A percentile compares a stretch with the other conserved stretches of the same genome.
Conservation (phyloP, 1,140 invertebrate genomes). For the Tyrophagus putrescentiae region DNA sequence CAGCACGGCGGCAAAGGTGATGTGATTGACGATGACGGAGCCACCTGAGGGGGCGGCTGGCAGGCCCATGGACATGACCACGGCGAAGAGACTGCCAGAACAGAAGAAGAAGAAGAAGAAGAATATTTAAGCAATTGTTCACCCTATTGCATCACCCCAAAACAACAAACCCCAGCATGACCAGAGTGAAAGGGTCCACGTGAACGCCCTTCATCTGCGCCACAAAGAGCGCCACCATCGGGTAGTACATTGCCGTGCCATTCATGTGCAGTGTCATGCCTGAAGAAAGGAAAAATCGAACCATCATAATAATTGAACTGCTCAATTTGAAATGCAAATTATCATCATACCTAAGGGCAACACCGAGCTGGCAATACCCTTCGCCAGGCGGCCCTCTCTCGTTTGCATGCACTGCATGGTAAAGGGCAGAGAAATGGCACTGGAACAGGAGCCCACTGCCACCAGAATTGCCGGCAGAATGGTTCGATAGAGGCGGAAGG, state of each 20-base stretch:
- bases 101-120: too few species aligned
- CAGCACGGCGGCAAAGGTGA: slow-evolving; percentile 20
- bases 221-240: slow-evolving; percentile 72
- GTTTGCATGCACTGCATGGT: slow-evolving; percentile 87
- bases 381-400: too few species aligned
- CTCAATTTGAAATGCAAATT: too few species aligned
- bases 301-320: too few species aligned
- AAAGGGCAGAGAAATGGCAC: slow-evolving; percentile 80
- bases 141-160: too few species aligned
- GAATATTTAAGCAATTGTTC: too few species aligned
- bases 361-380: slow-evolving; percentile 73
- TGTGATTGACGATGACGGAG: slow-evolving; percentile 20
- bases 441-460: slow-evolving; percentile 80
- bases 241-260: slow-evolving; percentile 76
- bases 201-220: slow-evolving; percentile 72
- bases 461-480: slow-evolving; percentile 70
- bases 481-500: slow-evolving; percentile 66
- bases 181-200: slow-evolving; percentile 52
- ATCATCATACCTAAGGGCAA: slow-evolving; percentile 79
- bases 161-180: not conserved
- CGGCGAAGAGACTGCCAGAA: slow-evolving; percentile 11
- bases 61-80: slow-evolving; percentile 14
- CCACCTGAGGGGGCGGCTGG: slow-evolving; percentile 7
- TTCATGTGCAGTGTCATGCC: slow-evolving; percentile 90
- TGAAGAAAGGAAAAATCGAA: slow-evolving; percentile 73